Percentiles rank a stretch among this genome's conserved stretches.
These are phyloP conservation scores for Cladopsammia gracilis DNA, from an alignment of 64 coral and sea anemone genomes.

Conservation along the genomic window DNA sequence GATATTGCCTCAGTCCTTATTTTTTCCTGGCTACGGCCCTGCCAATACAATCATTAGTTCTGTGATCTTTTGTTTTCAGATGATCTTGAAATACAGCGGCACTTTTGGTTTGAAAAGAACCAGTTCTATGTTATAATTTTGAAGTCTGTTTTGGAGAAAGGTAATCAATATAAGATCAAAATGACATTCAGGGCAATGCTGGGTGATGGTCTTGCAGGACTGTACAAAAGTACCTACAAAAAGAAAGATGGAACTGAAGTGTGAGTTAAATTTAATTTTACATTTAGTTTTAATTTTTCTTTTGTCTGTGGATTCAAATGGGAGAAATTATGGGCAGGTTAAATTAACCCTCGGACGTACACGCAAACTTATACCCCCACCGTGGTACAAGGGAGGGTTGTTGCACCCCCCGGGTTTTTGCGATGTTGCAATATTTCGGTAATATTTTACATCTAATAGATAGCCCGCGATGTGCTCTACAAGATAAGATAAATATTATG, in stretches of 20 bases:
- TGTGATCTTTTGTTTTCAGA: background rate
- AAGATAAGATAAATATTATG: no score
- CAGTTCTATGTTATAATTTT: background rate
- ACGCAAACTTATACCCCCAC: no score
- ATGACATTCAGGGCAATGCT: background rate
- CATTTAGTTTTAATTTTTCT: background rate
- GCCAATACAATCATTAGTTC: background rate
- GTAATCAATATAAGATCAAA: background rate
- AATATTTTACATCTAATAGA: no score
- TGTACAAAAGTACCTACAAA: background rate
- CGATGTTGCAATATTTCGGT: no score
- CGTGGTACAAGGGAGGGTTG: no score
- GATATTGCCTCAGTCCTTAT: no score
- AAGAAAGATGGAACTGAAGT: constrained; percentile 14
- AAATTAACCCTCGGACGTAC: no score
- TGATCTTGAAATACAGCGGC: background rate
- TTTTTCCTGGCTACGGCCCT: no score
- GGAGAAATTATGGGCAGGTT: no score
- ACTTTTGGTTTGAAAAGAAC: constrained; percentile 1
- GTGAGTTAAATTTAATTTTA: background rate
- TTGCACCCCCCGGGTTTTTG: no score
- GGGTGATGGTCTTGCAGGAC: background rate
- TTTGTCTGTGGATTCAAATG: background rate
- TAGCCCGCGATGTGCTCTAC: no score
- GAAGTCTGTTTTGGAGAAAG: background rate